Base-by-base conservation (phyloP, 64 coral and sea anemone species). In the Platygyra sinensis region DNA sequence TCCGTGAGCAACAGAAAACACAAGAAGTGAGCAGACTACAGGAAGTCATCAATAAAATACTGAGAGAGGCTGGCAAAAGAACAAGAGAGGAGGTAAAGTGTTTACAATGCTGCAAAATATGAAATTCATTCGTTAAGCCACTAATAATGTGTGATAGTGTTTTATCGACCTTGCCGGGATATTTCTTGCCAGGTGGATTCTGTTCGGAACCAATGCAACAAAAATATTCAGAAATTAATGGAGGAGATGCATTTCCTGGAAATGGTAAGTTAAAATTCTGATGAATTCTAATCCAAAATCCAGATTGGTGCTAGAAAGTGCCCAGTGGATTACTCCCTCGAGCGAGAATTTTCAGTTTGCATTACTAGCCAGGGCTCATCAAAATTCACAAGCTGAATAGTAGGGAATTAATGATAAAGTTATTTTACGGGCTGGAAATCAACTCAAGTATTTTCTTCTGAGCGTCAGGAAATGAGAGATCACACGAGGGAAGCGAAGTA, bases 191-290 rank as follows among this genome's bases (percentile, higher is more conserved):
- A 99, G 97, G 97, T 99, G 31, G 93, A 95, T 75, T 73, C 84
- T 33, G 86, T 99, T 4, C 86, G 94, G 27, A 86, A 88, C 62
- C 94, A 99, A 55, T 99, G 94, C 46, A 99, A 99, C 73, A 99
- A 99, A 55, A 99, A 99, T 19, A 90, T 95, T 29, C 90, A 99
- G 52, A 89, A 95, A 73, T 64, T 99, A 31, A 95, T 99, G 97
- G 97, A 99, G 82, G 97, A 99, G 74, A 89, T 99, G 88, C 93
- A 99, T 30, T 93, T 91, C 18, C 73, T 99, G 75, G 97, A 99
- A 91, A 93, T 99, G 97, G 97, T 99, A 54, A 92, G 95, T n/a
- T 22, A 52, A 52, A 3, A 24, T 22, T n/a, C 2, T 25, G 8
- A n/a, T n/a, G 24, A n/a, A 24, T n/a, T n/a, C 8, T 4, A 20